A percentile compares a stretch with the other conserved stretches of the same genome.
phyloP scores from a whole-genome alignment of 2,113 vertebrate species.

The Esox niger region DNA sequence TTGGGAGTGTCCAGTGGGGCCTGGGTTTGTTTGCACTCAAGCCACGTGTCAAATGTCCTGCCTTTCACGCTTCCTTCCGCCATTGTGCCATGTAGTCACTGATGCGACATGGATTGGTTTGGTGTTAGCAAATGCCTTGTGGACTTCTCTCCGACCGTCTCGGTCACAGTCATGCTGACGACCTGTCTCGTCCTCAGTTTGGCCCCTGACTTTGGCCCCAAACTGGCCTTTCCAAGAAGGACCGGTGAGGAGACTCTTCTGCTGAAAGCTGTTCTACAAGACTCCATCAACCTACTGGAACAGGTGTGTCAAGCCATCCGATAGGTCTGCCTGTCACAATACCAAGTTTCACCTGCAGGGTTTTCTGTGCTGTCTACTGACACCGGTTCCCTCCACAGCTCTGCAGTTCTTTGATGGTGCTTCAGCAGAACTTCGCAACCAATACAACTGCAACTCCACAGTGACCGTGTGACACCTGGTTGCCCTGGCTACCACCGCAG shows the following conservation, averaged over 20 bases:
- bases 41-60: no score
- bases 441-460: conserved; percentile 70
- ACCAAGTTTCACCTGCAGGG: neutral
- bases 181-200: conserved; percentile 42
- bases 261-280: conserved; percentile 85
- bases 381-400: conserved; percentile 69
- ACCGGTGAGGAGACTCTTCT: conserved; percentile 58
- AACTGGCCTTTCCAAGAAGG: conserved; percentile 27
- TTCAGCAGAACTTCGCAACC: conserved; percentile 86
- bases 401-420: conserved; percentile 83
- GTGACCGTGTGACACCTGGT: conserved; percentile 35
- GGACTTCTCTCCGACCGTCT: neutral
- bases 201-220: conserved; percentile 47
- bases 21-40: no score
- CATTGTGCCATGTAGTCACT: no score
- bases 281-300: conserved; percentile 89
- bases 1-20: no score
- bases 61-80: no score
- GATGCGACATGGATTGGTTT: neutral
- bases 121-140: no score
- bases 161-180: neutral
- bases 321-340: neutral
- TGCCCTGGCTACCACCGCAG: neutral
- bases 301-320: conserved; percentile 70
- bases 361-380: neutral